Evolutionary conservation across 2,113 vertebrate species (phyloP), one percentile per base, ranked within the genome.

Genomic region (Mugil cephalus): DNA sequence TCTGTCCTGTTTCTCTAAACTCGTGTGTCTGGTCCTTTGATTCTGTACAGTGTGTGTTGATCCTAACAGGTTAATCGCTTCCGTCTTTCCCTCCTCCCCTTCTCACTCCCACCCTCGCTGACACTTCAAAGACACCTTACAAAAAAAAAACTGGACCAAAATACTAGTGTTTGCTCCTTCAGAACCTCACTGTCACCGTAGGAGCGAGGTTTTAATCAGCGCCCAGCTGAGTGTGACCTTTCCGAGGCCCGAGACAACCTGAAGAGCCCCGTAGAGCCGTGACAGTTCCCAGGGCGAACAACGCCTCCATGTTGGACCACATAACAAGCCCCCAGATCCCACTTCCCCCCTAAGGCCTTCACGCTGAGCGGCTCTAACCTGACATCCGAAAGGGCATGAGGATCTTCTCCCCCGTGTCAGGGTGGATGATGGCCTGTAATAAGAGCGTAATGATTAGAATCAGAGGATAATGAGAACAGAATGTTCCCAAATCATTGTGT

Each of bases 371-470:
- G 4, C 58, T 52, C 1, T 94, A 30, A 98, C 97, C 97, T 95
- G 97, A 99, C 98, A 98, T 98, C 50, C 96, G 92, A 93, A 98
- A 99, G 74, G 97, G 96, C 96, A 98, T 97, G 94, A 96, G 93
- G 93, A 98, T 96, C 94, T 97, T 98, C 92, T 99, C 95, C 18
- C 95, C 96, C 0, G 96, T 98, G 75, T 98, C 97, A 0, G 96
- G 96, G 63, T 98, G 96, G 83, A 98, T 94, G 91, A 98, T 96
- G 83, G 97, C 97, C 98, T 98, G 93, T 1, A 80, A 89, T 45
- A 34, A 52, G 40, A 69, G 15, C 6, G 14, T 19, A 73, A 51
- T 46, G 38, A 63, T 38, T 8, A 11, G 12, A 46, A 78, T 77
- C 67, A 80, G 14, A 59, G 0, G 1, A 42, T 77, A 69, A 89